These are phyloP conservation scores for Theonella swinhoei DNA, from an alignment of 37 sponge, comb jelly and placozoan genomes.

Conservation along the genomic window DNA sequence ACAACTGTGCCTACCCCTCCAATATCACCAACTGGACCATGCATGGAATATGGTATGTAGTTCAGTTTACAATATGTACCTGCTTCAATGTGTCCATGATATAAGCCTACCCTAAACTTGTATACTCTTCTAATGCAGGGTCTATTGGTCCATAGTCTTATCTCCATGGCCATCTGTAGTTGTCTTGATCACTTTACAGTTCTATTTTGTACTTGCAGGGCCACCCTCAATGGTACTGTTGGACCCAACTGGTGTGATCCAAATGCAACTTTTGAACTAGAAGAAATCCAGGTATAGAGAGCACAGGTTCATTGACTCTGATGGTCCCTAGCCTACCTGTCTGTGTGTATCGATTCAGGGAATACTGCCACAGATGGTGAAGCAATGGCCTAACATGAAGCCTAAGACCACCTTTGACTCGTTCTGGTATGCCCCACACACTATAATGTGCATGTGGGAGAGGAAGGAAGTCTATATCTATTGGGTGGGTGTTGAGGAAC, in stretches of 20 bases:
- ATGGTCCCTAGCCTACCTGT: not conserved
- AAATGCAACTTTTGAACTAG: not conserved
- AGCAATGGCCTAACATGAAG: conserved; percentile 1
- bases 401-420: not conserved
- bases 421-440: conserved; percentile 7
- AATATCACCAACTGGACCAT: conserved; percentile 14
- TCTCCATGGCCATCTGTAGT: too few species aligned
- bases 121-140: too few species aligned
- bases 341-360: not conserved
- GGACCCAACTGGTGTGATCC: conserved; percentile 18
- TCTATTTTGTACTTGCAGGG: conserved; percentile 2
- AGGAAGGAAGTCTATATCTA: not conserved
- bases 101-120: too few species aligned
- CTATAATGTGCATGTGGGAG: not conserved
- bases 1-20: not conserved
- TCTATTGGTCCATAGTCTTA: too few species aligned
- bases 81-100: too few species aligned
- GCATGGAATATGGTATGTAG: conserved; percentile 16
- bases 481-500: too few species aligned
- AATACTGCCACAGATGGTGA: not conserved
- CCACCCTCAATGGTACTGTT: not conserved
- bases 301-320: not conserved
- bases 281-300: not conserved
- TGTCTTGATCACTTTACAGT: too few species aligned
- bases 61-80: too few species aligned